phyloP scores from a whole-genome alignment of 2,113 vertebrate genomes.

The Nesoenas mayeri region DNA sequence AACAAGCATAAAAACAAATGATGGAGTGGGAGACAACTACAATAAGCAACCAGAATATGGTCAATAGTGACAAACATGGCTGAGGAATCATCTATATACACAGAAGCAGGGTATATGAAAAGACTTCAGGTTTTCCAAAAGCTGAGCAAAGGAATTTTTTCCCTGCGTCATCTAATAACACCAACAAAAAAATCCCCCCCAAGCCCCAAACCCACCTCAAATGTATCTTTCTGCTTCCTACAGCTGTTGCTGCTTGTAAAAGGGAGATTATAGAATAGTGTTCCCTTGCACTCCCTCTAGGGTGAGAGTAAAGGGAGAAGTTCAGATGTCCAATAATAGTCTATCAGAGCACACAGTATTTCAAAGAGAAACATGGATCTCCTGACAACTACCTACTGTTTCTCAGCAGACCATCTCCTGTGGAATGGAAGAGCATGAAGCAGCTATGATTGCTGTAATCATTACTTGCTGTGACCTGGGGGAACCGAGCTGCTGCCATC shows the following conservation, averaged over 20 bases:
- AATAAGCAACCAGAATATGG: neutral
- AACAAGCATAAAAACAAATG: neutral
- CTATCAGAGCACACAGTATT: neutral
- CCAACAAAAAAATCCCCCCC: neutral
- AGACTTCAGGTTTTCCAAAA: neutral
- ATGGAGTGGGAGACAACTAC: rapidly evolving
- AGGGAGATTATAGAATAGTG: neutral
- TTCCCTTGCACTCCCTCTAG: neutral
- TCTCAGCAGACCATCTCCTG: neutral
- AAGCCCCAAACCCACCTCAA: neutral
- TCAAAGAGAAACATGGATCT: neutral
- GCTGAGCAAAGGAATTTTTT: rapidly evolving
- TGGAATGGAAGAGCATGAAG: neutral
- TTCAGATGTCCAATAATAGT: neutral
- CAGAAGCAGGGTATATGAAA: neutral
- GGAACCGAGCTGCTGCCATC: neutral
- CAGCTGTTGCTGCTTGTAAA: neutral
- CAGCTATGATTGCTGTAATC: neutral
- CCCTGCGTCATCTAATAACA: neutral
- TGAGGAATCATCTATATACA: neutral
- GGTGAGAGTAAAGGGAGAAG: neutral
- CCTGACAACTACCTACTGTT: neutral
- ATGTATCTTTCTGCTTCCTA: neutral
- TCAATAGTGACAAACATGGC: rapidly evolving
- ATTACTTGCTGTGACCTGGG: neutral